These are phyloP conservation scores for Valencia hispanica DNA, from an alignment of 2,797 vertebrate species.

Conservation along the genomic window DNA sequence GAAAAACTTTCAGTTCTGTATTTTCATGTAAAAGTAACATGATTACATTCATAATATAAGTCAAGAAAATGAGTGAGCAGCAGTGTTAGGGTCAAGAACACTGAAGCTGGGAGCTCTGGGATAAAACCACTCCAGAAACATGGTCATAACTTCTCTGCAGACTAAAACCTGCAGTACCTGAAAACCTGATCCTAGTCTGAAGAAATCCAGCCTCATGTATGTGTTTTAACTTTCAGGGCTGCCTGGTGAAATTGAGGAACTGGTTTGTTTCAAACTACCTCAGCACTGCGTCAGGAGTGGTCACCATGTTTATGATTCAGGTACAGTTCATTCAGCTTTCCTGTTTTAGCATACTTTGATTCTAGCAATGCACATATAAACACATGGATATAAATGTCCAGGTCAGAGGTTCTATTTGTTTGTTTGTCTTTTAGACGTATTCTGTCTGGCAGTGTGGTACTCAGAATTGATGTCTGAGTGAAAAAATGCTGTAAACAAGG, in stretches of 20 bases:
- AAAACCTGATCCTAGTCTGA: background rate
- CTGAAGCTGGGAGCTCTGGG: background rate
- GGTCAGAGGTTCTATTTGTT: background rate
- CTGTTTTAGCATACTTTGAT: background rate
- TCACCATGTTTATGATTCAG: constrained; percentile 73
- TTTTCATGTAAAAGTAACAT: background rate
- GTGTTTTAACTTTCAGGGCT: constrained; percentile 63
- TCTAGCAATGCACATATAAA: background rate
- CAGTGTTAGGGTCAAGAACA: background rate
- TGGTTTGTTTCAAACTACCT: constrained; percentile 72
- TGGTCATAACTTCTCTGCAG: background rate
- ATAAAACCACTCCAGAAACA: too few relatives aligned
- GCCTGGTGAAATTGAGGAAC: constrained; percentile 60
- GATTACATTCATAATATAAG: background rate
- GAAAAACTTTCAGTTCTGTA: background rate
- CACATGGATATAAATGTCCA: background rate
- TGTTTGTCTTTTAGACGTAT: too few relatives aligned
- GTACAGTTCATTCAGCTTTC: constrained; percentile 35
- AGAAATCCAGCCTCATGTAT: background rate
- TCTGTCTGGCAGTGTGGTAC: too few relatives aligned
- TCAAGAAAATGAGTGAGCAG: background rate
- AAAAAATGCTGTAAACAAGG: too few relatives aligned
- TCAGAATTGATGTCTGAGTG: too few relatives aligned
- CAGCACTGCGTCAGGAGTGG: constrained; percentile 70
- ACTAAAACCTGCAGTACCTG: background rate